phyloP scores from a whole-genome alignment of 2,113 vertebrate genomes.

The Porphyrio hochstetteri region DNA sequence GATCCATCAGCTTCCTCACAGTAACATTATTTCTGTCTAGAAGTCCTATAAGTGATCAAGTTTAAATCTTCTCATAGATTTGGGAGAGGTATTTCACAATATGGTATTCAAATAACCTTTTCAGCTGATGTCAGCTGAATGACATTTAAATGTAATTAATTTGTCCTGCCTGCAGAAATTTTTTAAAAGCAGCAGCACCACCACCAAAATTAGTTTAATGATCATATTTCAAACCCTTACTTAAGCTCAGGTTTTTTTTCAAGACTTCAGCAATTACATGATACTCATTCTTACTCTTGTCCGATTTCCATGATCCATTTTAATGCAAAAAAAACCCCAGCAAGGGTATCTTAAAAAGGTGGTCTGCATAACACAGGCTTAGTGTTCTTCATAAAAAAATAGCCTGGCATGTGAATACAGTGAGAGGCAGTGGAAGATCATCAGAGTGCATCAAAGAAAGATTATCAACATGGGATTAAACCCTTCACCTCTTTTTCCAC shows the following conservation, averaged over 20 bases:
- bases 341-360: background rate
- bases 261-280: background rate
- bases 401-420: background rate
- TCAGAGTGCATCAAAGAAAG: background rate
- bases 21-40: background rate
- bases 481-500: background rate
- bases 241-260: background rate
- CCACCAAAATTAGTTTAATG: background rate
- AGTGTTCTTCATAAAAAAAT: background rate
- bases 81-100: background rate
- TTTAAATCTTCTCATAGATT: background rate
- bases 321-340: background rate
- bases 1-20: background rate
- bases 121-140: background rate
- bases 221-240: background rate
- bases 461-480: background rate
- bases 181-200: fast-evolving
- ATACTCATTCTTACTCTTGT: background rate
- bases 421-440: background rate
- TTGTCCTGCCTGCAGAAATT: background rate
- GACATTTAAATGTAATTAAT: background rate
- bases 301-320: background rate
- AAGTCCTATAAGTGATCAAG: background rate
- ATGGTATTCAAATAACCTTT: background rate
- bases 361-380: background rate